phyloP scores from a whole-genome alignment of 2,888 invertebrate genomes.

The Xestoiulus laeticollis region DNA sequence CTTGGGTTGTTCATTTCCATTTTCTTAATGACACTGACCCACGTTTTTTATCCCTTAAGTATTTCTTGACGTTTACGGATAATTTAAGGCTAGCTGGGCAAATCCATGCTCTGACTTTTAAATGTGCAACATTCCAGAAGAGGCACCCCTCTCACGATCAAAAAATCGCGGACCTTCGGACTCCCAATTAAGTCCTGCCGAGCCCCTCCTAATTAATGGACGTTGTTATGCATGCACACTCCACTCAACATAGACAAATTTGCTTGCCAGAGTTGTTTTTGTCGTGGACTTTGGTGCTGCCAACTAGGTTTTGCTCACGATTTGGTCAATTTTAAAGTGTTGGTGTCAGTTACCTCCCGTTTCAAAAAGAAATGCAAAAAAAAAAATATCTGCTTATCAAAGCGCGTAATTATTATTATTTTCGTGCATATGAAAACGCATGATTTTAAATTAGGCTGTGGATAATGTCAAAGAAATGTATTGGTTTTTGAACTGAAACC shows the following conservation, averaged over 20 bases:
- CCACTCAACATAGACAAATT: conserved; percentile 15
- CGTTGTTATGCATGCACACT: conserved; percentile 28
- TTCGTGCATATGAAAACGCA: background rate
- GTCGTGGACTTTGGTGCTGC: background rate
- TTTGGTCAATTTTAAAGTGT: background rate
- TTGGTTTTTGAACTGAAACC: background rate
- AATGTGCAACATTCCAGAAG: conserved; percentile 43
- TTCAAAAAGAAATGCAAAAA: background rate
- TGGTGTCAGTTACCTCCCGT: conserved; percentile 30
- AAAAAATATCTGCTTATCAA: background rate
- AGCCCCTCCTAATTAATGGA: conserved; percentile 39
- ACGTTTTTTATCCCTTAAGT: conserved; percentile 46
- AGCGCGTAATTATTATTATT: conserved; percentile 28
- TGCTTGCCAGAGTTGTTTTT: background rate
- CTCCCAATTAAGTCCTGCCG: conserved; percentile 12
- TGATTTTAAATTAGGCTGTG: background rate
- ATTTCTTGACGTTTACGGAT: conserved; percentile 48
- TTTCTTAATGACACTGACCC: conserved; percentile 50
- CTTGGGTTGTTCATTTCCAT: conserved; percentile 45
- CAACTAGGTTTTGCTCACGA: background rate
- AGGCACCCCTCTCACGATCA: conserved; percentile 35
- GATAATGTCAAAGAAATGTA: background rate
- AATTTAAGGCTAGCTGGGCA: conserved; percentile 47
- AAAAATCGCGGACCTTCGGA: conserved; percentile 32
- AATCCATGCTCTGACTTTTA: conserved; percentile 48